These are phyloP conservation scores for Cotesia glomerata DNA, from an alignment of 1,140 invertebrate genomes.

Conservation along the genomic window DNA sequence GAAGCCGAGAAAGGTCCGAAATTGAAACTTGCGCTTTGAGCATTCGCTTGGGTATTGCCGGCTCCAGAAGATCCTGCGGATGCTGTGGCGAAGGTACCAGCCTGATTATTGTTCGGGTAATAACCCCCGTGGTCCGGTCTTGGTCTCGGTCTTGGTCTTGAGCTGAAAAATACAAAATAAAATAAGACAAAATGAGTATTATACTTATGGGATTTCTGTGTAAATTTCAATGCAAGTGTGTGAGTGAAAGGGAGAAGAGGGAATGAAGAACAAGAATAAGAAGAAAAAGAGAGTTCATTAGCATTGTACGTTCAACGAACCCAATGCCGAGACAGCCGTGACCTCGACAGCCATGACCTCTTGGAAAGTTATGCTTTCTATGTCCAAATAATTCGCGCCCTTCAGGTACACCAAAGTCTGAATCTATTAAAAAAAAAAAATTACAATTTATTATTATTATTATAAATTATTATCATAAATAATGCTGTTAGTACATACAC, in stretches of 20 bases:
- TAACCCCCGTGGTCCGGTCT: slow-evolving; percentile 36
- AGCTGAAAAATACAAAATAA: slow-evolving; percentile 24
- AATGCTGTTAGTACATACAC: too few species aligned
- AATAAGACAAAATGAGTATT: not conserved
- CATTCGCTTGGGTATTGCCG: slow-evolving; percentile 36
- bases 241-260: slow-evolving; percentile 10
- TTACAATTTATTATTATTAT: too few species aligned
- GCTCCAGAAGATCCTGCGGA: slow-evolving; percentile 40
- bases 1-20: slow-evolving; percentile 45
- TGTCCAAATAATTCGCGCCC: slow-evolving; percentile 31
- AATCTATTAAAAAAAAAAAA: slow-evolving; percentile 25
- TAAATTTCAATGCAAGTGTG: not conserved
- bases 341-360: slow-evolving; percentile 41
- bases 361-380: slow-evolving; percentile 11
- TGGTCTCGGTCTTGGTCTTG: slow-evolving; percentile 13
- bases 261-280: not conserved
- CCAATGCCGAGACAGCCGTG: slow-evolving; percentile 33
- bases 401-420: not conserved
- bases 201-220: slow-evolving; percentile 2
- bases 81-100: slow-evolving; percentile 44
- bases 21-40: slow-evolving; percentile 46
- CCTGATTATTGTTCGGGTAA: slow-evolving; percentile 24
- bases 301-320: slow-evolving; percentile 30
- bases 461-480: too few species aligned
- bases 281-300: slow-evolving; percentile 26